Conservation (phyloP, 2,888 invertebrate genomes). For the Bursaphelenchus okinawaensis region DNA sequence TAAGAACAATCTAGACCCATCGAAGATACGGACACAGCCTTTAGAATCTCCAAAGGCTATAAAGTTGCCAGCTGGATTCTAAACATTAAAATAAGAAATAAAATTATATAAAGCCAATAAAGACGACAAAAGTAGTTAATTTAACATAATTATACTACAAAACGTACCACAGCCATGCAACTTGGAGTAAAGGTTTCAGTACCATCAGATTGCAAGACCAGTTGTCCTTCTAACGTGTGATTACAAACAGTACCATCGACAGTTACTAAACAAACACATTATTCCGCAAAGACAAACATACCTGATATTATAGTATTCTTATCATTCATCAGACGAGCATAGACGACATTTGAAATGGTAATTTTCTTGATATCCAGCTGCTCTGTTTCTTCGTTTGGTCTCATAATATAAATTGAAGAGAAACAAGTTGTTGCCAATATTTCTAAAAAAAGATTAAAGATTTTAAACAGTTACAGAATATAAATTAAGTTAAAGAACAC, state of each 20-base stretch:
- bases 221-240: background rate
- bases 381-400: background rate
- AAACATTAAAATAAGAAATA: background rate
- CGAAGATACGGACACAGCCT: background rate
- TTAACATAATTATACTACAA: too few species aligned
- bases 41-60: background rate
- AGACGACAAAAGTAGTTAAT: too few species aligned
- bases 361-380: background rate
- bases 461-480: too few species aligned
- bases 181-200: background rate
- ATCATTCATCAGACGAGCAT: background rate
- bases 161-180: slow-evolving; percentile 3
- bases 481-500: too few species aligned
- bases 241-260: background rate
- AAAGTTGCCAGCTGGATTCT: slow-evolving; percentile 3
- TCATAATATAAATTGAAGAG: background rate
- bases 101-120: background rate
- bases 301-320: background rate
- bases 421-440: background rate
- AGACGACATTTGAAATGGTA: background rate
- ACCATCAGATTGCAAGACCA: background rate
- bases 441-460: background rate
- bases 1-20: background rate
- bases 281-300: too few species aligned
- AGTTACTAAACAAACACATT: background rate